A percentile compares a stretch with the other conserved stretches of the same genome.
These are phyloP conservation scores for Hyles vespertilio DNA, from an alignment of 1,140 invertebrate species.

Conservation along the genomic window DNA sequence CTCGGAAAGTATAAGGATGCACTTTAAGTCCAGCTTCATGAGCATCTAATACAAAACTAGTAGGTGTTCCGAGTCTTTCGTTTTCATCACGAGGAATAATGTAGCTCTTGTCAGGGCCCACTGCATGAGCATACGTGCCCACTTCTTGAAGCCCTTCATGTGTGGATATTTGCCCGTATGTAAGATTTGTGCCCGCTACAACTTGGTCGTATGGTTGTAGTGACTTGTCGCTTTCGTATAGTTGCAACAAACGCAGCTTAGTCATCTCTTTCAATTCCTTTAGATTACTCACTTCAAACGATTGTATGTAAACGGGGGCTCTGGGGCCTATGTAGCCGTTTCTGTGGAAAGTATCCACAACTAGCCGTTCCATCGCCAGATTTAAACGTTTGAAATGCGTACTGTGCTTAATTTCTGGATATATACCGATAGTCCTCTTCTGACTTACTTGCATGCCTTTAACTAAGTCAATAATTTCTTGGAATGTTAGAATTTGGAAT, in stretches of 20 bases:
- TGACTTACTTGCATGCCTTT: conserved; percentile 53
- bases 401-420: conserved; percentile 61
- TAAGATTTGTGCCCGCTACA: conserved; percentile 34
- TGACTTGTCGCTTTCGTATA: conserved; percentile 30
- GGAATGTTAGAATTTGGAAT: conserved; percentile 51
- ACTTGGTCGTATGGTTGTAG: conserved; percentile 47
- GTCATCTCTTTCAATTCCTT: conserved; percentile 58
- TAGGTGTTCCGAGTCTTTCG: conserved; percentile 39
- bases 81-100: conserved; percentile 53
- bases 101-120: conserved; percentile 56
- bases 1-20: conserved; percentile 60
- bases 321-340: conserved; percentile 44
- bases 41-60: conserved; percentile 52
- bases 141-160: conserved; percentile 47
- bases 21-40: conserved; percentile 54
- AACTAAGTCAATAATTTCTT: conserved; percentile 61
- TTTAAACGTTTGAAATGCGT: conserved; percentile 48
- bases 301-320: conserved; percentile 57
- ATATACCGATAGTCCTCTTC: conserved; percentile 59
- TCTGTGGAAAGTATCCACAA: conserved; percentile 49
- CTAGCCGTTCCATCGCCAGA: conserved; percentile 47
- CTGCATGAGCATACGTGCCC: conserved; percentile 53
- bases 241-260: conserved; percentile 47
- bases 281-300: conserved; percentile 59
- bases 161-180: conserved; percentile 54